Evolutionary conservation across 1,140 invertebrate genomes (phyloP).

Genomic region (Gyrodactylus bullatarudis): DNA sequence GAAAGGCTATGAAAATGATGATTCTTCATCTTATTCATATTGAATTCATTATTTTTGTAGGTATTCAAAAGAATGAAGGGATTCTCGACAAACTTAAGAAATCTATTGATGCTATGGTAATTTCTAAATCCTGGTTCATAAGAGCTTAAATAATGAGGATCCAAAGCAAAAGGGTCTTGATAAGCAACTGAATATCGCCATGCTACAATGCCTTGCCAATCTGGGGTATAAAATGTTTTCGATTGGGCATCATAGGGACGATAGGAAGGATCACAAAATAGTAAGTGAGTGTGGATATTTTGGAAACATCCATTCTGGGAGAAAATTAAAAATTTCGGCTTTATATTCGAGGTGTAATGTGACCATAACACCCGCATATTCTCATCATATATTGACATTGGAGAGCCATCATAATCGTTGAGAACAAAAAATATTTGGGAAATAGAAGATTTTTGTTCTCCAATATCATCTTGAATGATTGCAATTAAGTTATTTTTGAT

Average conservation of each 20-base stretch:
- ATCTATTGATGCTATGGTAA: no score
- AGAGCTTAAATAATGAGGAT: neutral
- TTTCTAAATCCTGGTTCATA: no score
- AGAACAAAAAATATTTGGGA: neutral
- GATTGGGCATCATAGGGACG: neutral
- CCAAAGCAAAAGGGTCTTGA: neutral
- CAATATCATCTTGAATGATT: neutral
- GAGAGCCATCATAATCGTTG: neutral
- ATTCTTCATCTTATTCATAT: no score
- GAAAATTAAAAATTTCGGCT: neutral
- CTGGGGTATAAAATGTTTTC: neutral
- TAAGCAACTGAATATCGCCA: neutral
- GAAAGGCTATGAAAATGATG: no score
- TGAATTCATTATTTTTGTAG: no score
- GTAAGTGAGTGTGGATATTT: neutral
- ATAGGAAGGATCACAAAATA: neutral
- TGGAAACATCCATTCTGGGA: neutral
- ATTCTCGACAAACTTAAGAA: no score
- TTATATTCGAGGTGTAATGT: no score
- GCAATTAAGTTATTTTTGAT: neutral
- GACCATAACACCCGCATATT: neutral
- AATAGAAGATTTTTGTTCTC: no score
- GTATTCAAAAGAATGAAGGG: no score
- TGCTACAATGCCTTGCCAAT: neutral
- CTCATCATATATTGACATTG: neutral